phyloP scores from a whole-genome alignment of 2,797 vertebrate genomes.

The Adelosebastes latens region DNA sequence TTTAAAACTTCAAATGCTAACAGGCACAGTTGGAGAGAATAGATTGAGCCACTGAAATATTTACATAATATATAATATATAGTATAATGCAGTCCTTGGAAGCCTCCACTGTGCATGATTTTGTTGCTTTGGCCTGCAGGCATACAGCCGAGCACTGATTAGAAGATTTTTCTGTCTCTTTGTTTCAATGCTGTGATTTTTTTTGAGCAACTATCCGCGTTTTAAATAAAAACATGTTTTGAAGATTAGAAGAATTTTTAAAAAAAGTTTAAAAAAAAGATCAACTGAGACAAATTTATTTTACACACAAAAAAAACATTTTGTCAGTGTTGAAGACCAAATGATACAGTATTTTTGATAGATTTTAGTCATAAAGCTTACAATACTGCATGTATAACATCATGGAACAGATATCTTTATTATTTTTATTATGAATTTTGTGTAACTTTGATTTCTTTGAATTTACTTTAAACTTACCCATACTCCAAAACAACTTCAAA shows the following conservation, averaged over 20 bases:
- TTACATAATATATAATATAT: slow-evolving; percentile 38
- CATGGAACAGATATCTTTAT: not conserved
- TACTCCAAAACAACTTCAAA: slow-evolving; percentile 34
- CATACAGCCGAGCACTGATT: not conserved
- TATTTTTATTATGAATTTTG: not conserved
- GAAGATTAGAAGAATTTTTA: not conserved
- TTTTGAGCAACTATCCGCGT: not conserved
- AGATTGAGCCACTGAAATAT: slow-evolving; percentile 35
- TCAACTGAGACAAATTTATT: not conserved
- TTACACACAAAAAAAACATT: not conserved
- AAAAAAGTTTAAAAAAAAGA: not conserved
- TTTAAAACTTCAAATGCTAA: slow-evolving; percentile 46
- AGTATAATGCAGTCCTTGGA: slow-evolving; percentile 6
- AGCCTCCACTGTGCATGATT: not conserved
- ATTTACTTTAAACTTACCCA: slow-evolving; percentile 11
- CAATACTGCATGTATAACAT: not conserved
- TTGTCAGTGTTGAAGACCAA: not conserved
- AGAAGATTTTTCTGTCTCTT: slow-evolving; percentile 1
- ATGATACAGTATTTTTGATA: not conserved
- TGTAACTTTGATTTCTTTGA: not conserved
- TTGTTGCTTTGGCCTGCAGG: not conserved
- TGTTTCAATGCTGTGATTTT: slow-evolving; percentile 9
- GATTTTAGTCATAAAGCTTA: not conserved
- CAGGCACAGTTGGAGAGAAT: slow-evolving; percentile 15
- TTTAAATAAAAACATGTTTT: not conserved